Evolutionary conservation across 2,888 invertebrate genomes (phyloP), one percentile per base, ranked within the genome.

Genomic region (Prosapia bicincta): DNA sequence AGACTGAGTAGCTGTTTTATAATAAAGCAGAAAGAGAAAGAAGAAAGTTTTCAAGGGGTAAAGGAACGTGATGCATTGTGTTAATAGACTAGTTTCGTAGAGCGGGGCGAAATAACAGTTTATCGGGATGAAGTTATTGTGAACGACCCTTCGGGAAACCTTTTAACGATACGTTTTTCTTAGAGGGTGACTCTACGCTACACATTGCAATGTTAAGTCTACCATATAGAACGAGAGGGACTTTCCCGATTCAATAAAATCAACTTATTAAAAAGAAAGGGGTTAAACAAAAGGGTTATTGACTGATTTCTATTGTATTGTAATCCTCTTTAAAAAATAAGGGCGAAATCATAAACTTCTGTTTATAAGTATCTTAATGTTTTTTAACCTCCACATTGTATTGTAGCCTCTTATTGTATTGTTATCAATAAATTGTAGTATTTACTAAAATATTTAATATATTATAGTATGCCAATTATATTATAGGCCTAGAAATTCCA

Each of bases 31-130:
- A 54, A 54, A 54, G 54, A 54, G 54, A 54, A 20, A 54, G 54
- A 9, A 54, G 20, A 54, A 54, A 54, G 54, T 54, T 54, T 54
- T 2, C 5, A 20, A 24, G 32, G 72, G 20, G 66, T 25, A 38
- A 25, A 32, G 13, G 72, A 32, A 66, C 66, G 72, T 72, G 72
- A 72, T 72, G 28, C 67, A 72, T 72, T 66, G 72, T 23, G 66
- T 72, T 72, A 72, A 72, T 72, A 72, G 72, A 72, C 72, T 65
- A 32, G n/a, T 54, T 25, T 24, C 71, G 71, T 25, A 26, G 20
- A 20, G 54, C 26, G 26, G 71, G 24, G 69, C 32, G 69, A 69
- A 54, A 54, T 54, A 54, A 54, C 54, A 54, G 54, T 54, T 54
- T 54, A 54, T 54, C 54, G 54, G 54, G 54, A 54, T 54, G 20